A percentile compares a stretch with the other conserved stretches of the same genome.
These are phyloP conservation scores for Caprella mutica DNA, from an alignment of 2,888 invertebrate genomes.

Conservation along the genomic window DNA sequence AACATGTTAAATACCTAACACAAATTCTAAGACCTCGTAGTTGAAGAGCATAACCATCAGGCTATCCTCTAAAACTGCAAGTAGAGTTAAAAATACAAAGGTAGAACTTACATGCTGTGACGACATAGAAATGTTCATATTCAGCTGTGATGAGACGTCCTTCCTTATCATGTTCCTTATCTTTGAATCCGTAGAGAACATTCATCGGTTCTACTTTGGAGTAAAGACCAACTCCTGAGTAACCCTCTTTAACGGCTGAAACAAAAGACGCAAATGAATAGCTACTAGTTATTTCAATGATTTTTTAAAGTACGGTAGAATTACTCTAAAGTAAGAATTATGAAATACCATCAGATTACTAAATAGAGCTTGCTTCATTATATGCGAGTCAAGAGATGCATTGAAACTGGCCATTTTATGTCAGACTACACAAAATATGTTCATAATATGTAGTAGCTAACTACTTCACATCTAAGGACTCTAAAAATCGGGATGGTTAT, in stretches of 20 bases:
- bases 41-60: too few species aligned
- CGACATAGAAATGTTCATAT: constrained; percentile 76
- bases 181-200: constrained; percentile 68
- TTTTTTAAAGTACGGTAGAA: not conserved
- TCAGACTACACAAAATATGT: too few species aligned
- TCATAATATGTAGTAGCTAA: too few species aligned
- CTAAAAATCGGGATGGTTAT: too few species aligned
- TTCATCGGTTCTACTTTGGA: constrained; percentile 69
- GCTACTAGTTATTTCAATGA: not conserved
- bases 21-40: too few species aligned
- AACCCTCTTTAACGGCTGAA: constrained; percentile 51
- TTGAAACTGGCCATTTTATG: not conserved
- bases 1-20: too few species aligned
- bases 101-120: constrained; percentile 59
- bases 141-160: constrained; percentile 83
- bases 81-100: too few species aligned
- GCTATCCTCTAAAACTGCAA: too few species aligned
- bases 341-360: not conserved
- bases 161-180: constrained; percentile 53
- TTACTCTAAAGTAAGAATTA: too few species aligned
- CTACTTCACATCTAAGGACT: too few species aligned
- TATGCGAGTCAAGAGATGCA: not conserved
- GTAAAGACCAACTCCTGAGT: constrained; percentile 84
- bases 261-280: constrained; percentile 28
- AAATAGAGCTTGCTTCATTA: not conserved